Evolutionary conservation across 2,888 invertebrate species (phyloP), one percentile per base, ranked within the genome.

Genomic region (Aleiodes testaceus): DNA sequence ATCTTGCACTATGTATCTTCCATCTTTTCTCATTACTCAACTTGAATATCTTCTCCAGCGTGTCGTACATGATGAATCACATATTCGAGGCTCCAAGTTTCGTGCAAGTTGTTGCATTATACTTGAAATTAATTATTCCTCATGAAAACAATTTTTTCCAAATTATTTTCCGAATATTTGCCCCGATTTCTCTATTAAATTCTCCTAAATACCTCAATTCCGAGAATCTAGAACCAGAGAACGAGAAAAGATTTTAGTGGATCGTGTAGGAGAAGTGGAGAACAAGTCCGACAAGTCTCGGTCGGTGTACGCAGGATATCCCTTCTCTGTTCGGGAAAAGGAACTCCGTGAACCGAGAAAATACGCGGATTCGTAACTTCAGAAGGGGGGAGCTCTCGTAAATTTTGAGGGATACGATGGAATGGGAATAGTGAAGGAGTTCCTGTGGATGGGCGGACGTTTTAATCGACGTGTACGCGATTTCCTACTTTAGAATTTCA

Each of bases 381-480:
- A 36, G 36, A 36, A 9, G 36, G 36, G 36, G 36, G 11, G 70
- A 16, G 66, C 66, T 49, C 66, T 70, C 70, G 66, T 66, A 53
- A 63, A 63, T 63, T 63, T 45, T 22, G 42, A 45, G 44, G 22
- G 42, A 42, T 50, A 36, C 6, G 0, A 14, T 30, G 11, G 36
- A 36, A 36, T 36, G 20, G 20, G 66, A 26, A 30, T 42, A 52
- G 66, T 20, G 30, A 7, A 42, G 59, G 45, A 26, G 18, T 44
- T 63, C 18, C 63, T 20, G 61, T 18, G 44, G 61, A 14, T 55
- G 64, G 67, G 64, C 49, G 70, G 74, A 79, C 71, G 78, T 77
- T 81, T 78, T 81, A 82, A 82, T 81, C 81, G 81, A 78, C 78
- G 75, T 79, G 75, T 75, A 77, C 75, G 76, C 77, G 76, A 66